Evolutionary conservation across 2,797 vertebrate genomes (phyloP).

Genomic region (Momotus momota): DNA sequence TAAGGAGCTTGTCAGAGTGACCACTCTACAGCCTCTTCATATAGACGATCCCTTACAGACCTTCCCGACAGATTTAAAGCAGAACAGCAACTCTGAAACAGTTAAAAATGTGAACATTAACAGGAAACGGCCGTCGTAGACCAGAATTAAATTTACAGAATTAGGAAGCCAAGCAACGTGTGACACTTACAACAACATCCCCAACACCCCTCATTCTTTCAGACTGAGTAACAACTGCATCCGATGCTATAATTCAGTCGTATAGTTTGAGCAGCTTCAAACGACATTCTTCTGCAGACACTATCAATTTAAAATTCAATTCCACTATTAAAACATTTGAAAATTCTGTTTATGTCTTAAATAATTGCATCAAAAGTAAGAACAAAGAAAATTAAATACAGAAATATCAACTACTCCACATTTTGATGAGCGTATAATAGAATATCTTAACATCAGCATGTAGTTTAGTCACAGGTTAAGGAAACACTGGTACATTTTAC

Average conservation of each 20-base stretch:
- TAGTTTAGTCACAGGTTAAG: constrained; percentile 20
- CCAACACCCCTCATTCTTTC: background rate
- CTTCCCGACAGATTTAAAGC: constrained; percentile 84
- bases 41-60: constrained; percentile 76
- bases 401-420: background rate
- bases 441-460: background rate
- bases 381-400: background rate
- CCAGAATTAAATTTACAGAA: constrained; percentile 16
- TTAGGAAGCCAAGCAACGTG: constrained; percentile 11
- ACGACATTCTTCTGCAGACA: background rate
- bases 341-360: background rate
- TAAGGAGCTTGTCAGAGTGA: constrained; percentile 86
- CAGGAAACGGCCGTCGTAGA: background rate
- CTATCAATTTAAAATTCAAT: background rate
- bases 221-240: constrained; percentile 31
- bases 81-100: constrained; percentile 71
- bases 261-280: background rate
- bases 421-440: background rate
- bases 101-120: constrained; percentile 27
- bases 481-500: background rate
- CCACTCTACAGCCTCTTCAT: constrained; percentile 83
- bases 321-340: background rate
- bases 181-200: background rate
- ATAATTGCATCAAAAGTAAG: background rate
- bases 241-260: background rate